phyloP scores from a whole-genome alignment of 2,797 vertebrate species.

The Coranthus polyacanthus region DNA sequence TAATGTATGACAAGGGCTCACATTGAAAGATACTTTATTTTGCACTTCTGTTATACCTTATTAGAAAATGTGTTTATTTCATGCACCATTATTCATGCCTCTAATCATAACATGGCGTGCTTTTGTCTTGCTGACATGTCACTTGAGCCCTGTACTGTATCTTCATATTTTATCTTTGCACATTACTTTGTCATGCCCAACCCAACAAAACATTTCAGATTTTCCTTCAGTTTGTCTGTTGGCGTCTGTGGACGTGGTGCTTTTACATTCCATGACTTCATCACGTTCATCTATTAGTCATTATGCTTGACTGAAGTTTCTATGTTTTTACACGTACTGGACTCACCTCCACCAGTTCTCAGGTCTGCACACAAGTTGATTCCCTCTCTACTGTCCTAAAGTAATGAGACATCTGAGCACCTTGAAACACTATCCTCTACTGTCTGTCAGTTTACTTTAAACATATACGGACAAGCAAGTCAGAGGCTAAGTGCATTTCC shows the following conservation, averaged over 20 bases:
- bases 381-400: neutral
- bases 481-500: neutral
- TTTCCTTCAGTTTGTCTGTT: slow-evolving; percentile 1
- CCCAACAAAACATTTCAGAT: neutral
- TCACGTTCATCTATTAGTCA: too few species aligned
- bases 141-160: neutral
- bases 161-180: neutral
- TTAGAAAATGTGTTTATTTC: neutral
- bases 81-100: neutral
- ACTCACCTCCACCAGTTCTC: too few species aligned
- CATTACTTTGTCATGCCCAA: neutral
- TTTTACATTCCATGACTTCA: neutral
- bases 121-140: neutral
- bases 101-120: neutral
- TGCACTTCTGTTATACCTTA: too few species aligned
- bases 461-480: neutral
- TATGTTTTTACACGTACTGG: too few species aligned
- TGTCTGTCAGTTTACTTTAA: too few species aligned
- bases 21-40: too few species aligned
- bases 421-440: too few species aligned
- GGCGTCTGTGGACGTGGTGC: neutral
- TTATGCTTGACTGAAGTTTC: too few species aligned
- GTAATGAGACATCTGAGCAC: too few species aligned
- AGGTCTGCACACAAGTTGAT: too few species aligned
- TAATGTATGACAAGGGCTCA: too few species aligned